Evolutionary conservation across 2,797 vertebrate species (phyloP).

Genomic region (Enteromius unitaeniatus): DNA sequence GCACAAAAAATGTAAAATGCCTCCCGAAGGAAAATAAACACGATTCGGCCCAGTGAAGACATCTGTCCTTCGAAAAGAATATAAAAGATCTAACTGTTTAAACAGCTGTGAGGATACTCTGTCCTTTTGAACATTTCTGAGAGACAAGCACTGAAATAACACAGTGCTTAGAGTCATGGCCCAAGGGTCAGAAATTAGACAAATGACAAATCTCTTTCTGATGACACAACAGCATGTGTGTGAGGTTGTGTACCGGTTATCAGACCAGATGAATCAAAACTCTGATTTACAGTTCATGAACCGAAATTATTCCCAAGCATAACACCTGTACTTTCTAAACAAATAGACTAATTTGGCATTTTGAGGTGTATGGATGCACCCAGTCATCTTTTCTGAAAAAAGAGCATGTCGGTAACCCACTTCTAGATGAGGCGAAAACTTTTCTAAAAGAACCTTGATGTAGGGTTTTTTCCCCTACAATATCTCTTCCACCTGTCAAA

Average conservation of each 20-base stretch:
- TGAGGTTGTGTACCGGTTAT: constrained; percentile 38
- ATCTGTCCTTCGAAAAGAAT: constrained; percentile 78
- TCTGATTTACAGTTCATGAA: constrained; percentile 32
- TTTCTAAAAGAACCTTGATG: constrained; percentile 56
- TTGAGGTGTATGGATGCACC: not conserved
- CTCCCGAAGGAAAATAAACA: constrained; percentile 84
- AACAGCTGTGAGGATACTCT: constrained; percentile 80
- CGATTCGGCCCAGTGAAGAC: constrained; percentile 80
- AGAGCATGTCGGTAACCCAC: constrained; percentile 19
- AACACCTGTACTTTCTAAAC: not conserved
- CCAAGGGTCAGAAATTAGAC: constrained; percentile 64
- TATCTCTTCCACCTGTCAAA: constrained; percentile 64
- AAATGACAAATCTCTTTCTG: constrained; percentile 55
- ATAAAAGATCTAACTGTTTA: constrained; percentile 80
- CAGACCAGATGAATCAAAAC: constrained; percentile 14
- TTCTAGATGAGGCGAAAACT: constrained; percentile 54
- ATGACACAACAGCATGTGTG: constrained; percentile 35
- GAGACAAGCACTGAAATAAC: constrained; percentile 75
- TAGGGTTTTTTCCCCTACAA: constrained; percentile 45
- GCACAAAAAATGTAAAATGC: constrained; percentile 72
- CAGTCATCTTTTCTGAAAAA: not conserved
- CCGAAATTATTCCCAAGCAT: not conserved
- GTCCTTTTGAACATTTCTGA: constrained; percentile 70
- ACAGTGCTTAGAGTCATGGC: constrained; percentile 63
- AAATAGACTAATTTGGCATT: not conserved